phyloP scores from a whole-genome alignment of 2,797 vertebrate species.

The Chiroxiphia lanceolata region DNA sequence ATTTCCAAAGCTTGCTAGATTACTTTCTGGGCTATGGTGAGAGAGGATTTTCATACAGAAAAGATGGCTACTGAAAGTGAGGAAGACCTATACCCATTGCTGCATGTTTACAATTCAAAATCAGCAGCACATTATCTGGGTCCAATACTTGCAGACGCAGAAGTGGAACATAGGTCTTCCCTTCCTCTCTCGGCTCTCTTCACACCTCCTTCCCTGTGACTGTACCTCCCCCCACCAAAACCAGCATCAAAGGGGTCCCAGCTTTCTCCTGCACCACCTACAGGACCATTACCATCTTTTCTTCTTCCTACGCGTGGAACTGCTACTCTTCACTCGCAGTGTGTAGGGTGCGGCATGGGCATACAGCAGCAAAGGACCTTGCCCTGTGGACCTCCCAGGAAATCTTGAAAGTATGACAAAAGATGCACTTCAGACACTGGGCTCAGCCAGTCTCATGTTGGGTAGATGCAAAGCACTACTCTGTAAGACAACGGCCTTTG shows the following conservation, averaged over 20 bases:
- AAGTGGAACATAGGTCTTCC: background rate
- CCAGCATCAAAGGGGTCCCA: background rate
- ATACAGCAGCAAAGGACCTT: background rate
- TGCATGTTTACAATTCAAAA: background rate
- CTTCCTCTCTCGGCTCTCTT: background rate
- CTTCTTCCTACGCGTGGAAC: accelerated
- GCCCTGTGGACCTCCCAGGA: background rate
- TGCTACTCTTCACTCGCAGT: accelerated
- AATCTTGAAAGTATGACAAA: background rate
- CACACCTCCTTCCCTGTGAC: accelerated
- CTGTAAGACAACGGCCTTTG: accelerated
- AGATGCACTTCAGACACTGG: background rate
- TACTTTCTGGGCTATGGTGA: background rate
- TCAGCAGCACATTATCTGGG: background rate
- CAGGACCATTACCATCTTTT: background rate
- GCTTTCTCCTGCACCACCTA: background rate
- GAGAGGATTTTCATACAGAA: background rate
- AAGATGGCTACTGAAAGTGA: background rate
- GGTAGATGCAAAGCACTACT: background rate
- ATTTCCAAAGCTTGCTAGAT: background rate
- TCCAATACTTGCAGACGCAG: background rate
- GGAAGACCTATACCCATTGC: background rate
- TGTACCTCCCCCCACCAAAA: background rate
- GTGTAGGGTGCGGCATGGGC: background rate
- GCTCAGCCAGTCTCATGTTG: background rate